A percentile compares a stretch with the other conserved stretches of the same genome.
Conservation (phyloP, 92 coral and sea anemone genomes). For the Isaurus tuberculatus region DNA sequence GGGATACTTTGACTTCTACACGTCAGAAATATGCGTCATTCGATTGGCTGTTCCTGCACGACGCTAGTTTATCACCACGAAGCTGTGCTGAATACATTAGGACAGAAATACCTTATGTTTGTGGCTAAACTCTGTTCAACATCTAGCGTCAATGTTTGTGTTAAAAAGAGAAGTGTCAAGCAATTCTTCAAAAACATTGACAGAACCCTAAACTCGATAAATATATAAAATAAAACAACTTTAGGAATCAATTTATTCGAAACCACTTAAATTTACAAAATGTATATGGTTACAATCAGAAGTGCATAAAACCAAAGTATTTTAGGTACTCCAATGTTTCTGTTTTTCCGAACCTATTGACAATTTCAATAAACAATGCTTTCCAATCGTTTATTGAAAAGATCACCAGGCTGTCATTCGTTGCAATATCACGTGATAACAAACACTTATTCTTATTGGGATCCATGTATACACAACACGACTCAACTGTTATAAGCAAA, state of each 20-base stretch:
- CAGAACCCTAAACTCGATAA: constrained; percentile 3
- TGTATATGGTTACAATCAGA: constrained; percentile 18
- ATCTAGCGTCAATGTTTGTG: constrained; percentile 64
- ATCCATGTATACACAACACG: constrained; percentile 39
- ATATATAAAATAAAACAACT: neutral
- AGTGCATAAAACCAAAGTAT: constrained; percentile 29
- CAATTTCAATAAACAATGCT: constrained; percentile 46
- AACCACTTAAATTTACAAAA: neutral
- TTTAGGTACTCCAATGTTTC: constrained; percentile 43
- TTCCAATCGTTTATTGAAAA: constrained; percentile 49
- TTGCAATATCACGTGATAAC: constrained; percentile 29
- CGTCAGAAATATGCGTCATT: constrained; percentile 60
- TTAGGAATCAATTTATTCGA: constrained; percentile 3
- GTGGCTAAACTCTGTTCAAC: constrained; percentile 70
- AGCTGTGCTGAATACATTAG: constrained; percentile 73
- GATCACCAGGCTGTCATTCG: constrained; percentile 46
- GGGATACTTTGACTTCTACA: constrained; percentile 87
- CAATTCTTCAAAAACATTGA: constrained; percentile 12
- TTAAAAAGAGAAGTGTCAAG: constrained; percentile 38
- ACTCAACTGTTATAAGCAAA: constrained; percentile 34
- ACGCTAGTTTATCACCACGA: constrained; percentile 68
- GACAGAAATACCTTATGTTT: constrained; percentile 76
- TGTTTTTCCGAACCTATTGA: constrained; percentile 48
- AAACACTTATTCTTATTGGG: constrained; percentile 45
- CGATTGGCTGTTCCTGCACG: constrained; percentile 80